phyloP scores from a whole-genome alignment of 2,888 invertebrate species.

The Entomobrya multifasciata region DNA sequence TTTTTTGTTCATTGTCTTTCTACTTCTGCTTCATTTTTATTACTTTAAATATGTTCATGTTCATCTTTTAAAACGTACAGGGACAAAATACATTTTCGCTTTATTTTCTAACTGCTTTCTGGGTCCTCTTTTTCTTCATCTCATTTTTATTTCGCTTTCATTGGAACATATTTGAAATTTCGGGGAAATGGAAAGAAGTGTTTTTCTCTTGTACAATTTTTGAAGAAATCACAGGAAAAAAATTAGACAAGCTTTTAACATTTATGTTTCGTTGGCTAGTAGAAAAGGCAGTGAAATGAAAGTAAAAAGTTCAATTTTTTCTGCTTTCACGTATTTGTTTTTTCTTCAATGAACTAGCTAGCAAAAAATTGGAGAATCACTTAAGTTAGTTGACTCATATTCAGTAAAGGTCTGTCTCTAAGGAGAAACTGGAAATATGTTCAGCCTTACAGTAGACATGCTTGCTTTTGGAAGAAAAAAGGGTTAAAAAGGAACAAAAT shows the following conservation, averaged over 20 bases:
- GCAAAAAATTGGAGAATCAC: too few species aligned
- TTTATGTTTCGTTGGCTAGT: too few species aligned
- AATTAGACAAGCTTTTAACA: slow-evolving; percentile 43
- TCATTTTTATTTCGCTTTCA: slow-evolving; percentile 15
- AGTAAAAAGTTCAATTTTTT: slow-evolving; percentile 27
- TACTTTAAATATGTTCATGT: slow-evolving; percentile 22
- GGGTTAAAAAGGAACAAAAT: too few species aligned
- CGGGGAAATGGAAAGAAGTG: background rate
- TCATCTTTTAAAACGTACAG: background rate
- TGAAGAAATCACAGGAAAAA: slow-evolving; percentile 38
- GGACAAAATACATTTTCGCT: background rate
- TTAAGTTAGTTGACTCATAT: too few species aligned
- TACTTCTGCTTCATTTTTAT: slow-evolving; percentile 29
- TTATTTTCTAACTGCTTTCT: background rate
- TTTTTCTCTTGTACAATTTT: slow-evolving; percentile 9
- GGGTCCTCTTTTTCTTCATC: background rate
- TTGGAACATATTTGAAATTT: slow-evolving; percentile 27
- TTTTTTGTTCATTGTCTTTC: background rate
- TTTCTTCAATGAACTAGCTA: background rate
- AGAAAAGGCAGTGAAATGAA: too few species aligned
- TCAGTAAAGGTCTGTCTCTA: background rate
- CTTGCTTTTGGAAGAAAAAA: background rate
- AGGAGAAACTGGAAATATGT: slow-evolving; percentile 17
- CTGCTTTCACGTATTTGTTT: background rate
- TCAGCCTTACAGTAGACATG: background rate